These are phyloP conservation scores for Escarpia spicata DNA, from an alignment of 2,888 invertebrate genomes.

Conservation along the genomic window DNA sequence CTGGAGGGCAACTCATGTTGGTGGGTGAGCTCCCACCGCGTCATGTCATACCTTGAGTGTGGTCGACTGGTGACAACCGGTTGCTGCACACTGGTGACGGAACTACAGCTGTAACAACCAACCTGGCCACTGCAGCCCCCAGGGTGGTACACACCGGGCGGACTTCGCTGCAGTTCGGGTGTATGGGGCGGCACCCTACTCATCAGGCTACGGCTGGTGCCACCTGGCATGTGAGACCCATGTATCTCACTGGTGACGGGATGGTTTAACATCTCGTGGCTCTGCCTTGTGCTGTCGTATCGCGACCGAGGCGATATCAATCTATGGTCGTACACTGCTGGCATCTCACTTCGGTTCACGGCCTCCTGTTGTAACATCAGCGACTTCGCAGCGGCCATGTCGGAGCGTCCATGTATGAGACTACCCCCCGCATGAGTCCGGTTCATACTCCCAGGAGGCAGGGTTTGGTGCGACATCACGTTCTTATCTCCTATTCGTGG, in stretches of 20 bases:
- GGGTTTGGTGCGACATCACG: not conserved
- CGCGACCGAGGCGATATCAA: not conserved
- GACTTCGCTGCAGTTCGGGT: conserved; percentile 2
- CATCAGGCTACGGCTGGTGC: not conserved
- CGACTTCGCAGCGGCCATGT: not conserved
- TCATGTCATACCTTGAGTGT: not conserved
- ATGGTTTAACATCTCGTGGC: not conserved
- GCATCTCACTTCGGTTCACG: not conserved
- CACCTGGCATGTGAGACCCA: not conserved
- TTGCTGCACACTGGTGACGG: not conserved
- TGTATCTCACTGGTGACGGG: not conserved
- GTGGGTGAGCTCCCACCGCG: not conserved
- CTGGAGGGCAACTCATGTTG: not conserved
- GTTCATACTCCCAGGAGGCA: not conserved
- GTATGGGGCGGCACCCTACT: not conserved
- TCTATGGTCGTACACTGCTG: not conserved
- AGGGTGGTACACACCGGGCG: not conserved
- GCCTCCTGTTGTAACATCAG: not conserved
- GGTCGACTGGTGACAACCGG: not conserved
- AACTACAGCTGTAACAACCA: not conserved
- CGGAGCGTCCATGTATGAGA: not conserved
- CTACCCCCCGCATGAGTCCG: not conserved
- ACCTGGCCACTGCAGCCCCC: not conserved
- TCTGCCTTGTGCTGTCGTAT: not conserved
- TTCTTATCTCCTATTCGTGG: not conserved